Base-by-base conservation (phyloP, 2,113 vertebrate genomes). In the Daboia siamensis region DNA sequence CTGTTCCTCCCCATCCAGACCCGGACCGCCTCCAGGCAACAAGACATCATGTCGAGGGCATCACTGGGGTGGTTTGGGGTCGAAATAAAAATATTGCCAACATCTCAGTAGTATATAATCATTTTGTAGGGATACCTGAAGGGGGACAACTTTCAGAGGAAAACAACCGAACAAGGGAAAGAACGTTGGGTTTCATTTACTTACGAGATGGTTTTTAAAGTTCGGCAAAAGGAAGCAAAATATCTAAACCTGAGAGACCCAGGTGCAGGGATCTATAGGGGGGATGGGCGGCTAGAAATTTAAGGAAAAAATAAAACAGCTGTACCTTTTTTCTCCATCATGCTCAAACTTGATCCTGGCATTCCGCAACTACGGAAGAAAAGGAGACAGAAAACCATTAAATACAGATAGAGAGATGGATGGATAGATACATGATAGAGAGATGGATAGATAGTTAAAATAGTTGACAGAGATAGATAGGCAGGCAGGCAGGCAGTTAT, bases 271-370 rank as follows among this genome's bases (percentile, higher is more conserved):
- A 69, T 29, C n/a, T 69, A 4, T n/a, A 69, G n/a, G 61, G 12
- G 29, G 29, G 61, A 48, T 48, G 48, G 48, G 48, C 48, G 0
- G 48, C 48, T 1, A 7, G 48, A n/a, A 69, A 69, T 69, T n/a
- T 69, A 69, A 69, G n/a, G 61, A 69, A 69, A 13, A n/a, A 69
- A 69, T 13, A 12, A 64, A 64, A 29, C n/a, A 10, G 54, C 98
- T 98, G 15, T 96, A 99, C 98, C 98, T 98, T 97, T 99, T 99
- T 95, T 99, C 98, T 97, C 98, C 98, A 97, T 99, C 98, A 97
- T 99, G 98, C 96, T 99, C 98, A 97, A 99, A 97, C 97, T 99
- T 99, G 97, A 99, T 98, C 97, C 98, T 98, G 96, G 98, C 96
- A 96, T 98, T 98, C 97, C 98, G 95, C 95, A 96, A 98, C 97